Conservation (phyloP, 2,797 vertebrate genomes). For the Psittacula echo region DNA sequence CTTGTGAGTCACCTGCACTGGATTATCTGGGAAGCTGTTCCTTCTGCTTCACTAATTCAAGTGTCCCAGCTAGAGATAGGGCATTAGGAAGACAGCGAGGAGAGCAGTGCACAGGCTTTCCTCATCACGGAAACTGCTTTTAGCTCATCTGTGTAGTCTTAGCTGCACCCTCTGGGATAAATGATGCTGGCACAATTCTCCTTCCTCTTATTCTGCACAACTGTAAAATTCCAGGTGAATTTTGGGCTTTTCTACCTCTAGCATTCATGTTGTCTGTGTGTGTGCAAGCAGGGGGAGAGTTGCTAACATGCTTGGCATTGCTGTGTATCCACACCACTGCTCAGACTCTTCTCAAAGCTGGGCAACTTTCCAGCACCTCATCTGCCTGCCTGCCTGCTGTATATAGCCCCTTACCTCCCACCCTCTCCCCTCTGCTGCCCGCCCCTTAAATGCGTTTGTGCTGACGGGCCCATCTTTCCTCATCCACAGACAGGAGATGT, state of each 20-base stretch:
- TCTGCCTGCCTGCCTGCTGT: slow-evolving; percentile 37
- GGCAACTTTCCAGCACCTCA: slow-evolving; percentile 38
- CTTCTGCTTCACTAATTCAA: slow-evolving; percentile 9
- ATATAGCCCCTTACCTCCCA: slow-evolving; percentile 32
- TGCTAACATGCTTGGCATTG: not conserved
- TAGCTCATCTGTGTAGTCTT: not conserved
- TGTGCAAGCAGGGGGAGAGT: not conserved
- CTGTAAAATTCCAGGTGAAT: not conserved
- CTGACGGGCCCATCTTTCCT: slow-evolving; percentile 75
- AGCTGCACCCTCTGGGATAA: not conserved
- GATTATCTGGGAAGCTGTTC: not conserved
- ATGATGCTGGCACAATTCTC: not conserved
- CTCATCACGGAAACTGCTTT: not conserved
- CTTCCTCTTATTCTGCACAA: not conserved
- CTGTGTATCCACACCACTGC: not conserved
- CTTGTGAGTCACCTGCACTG: slow-evolving; percentile 8
- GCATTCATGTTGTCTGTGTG: not conserved
- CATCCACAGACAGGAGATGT: slow-evolving; percentile 76
- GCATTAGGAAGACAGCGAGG: not conserved
- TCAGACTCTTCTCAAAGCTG: slow-evolving; percentile 21
- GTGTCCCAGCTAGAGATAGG: not conserved
- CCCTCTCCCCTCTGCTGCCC: slow-evolving; percentile 6
- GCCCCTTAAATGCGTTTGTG: slow-evolving; percentile 61
- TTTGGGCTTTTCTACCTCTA: not conserved
- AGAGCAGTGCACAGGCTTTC: not conserved